Evolutionary conservation across 64 coral and sea anemone species (phyloP).

Genomic region (Pocillopora damicornis): DNA sequence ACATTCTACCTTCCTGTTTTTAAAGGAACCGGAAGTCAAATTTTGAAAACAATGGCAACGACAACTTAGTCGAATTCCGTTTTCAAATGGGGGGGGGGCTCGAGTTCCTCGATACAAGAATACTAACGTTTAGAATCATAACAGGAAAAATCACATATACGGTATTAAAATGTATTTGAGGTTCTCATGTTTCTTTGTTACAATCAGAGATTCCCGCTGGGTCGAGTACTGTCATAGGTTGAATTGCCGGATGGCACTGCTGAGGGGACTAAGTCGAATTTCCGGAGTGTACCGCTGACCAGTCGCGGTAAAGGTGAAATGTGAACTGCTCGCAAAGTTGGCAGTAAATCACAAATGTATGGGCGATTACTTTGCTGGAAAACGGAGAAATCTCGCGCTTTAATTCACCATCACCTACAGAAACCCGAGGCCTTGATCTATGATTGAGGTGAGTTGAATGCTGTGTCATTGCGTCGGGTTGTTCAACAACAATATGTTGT

Average conservation of each 20-base stretch:
- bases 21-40: too few relatives aligned
- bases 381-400: not conserved
- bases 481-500: not conserved
- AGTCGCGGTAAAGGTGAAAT: slow-evolving; percentile 22
- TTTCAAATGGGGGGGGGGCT: too few relatives aligned
- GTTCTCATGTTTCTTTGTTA: too few relatives aligned
- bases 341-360: not conserved
- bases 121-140: too few relatives aligned
- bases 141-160: too few relatives aligned
- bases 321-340: slow-evolving; percentile 9
- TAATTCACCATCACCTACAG: not conserved
- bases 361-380: not conserved
- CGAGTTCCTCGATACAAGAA: too few relatives aligned
- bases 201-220: too few relatives aligned
- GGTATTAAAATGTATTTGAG: too few relatives aligned
- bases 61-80: too few relatives aligned
- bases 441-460: not conserved
- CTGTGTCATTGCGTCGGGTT: not conserved
- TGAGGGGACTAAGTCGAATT: slow-evolving; percentile 16
- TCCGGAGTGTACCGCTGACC: slow-evolving; percentile 40
- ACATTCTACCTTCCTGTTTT: too few relatives aligned
- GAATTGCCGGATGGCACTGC: not conserved
- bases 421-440: not conserved
- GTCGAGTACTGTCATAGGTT: not conserved
- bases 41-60: too few relatives aligned